A percentile compares a stretch with the other conserved stretches of the same genome.
These are phyloP conservation scores for Cichlasoma orientale DNA, from an alignment of 2,797 vertebrate genomes.

Conservation along the genomic window DNA sequence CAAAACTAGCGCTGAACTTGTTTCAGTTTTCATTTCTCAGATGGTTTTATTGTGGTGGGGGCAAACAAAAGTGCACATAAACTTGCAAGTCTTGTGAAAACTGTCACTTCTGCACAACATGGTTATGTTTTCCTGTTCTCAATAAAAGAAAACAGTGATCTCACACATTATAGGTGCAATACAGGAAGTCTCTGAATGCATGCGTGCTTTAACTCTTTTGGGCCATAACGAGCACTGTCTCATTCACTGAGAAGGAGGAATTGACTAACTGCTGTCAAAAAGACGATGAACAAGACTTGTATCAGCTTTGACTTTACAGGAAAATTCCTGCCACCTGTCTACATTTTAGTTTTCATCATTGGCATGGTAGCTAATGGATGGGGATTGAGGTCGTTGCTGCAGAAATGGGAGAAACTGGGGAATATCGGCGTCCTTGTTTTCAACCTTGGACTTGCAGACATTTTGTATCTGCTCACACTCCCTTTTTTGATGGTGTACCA, in stretches of 20 bases:
- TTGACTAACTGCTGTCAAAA: background rate
- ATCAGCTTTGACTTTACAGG: conserved; percentile 67
- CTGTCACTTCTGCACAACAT: background rate
- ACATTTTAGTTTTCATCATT: conserved; percentile 75
- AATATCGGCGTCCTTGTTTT: conserved; percentile 77
- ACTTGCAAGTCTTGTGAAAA: background rate
- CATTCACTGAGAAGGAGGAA: background rate
- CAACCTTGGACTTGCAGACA: conserved; percentile 83
- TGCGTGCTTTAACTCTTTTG: background rate
- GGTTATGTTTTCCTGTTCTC: background rate
- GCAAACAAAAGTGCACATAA: background rate
- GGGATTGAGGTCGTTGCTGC: conserved; percentile 78
- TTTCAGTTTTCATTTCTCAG: background rate
- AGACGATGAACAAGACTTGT: conserved; percentile 1
- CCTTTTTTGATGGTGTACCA: conserved; percentile 84
- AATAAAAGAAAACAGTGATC: background rate
- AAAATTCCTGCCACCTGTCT: conserved; percentile 75
- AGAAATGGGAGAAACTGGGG: conserved; percentile 62
- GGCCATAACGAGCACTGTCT: accelerated
- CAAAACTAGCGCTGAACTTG: background rate
- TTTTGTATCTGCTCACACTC: conserved; percentile 83
- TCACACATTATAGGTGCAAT: accelerated
- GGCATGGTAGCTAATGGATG: conserved; percentile 79
- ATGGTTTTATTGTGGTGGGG: background rate
- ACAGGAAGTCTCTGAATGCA: background rate